Conservation (phyloP, 2,797 vertebrate species). For the Rachycentron canadum region DNA sequence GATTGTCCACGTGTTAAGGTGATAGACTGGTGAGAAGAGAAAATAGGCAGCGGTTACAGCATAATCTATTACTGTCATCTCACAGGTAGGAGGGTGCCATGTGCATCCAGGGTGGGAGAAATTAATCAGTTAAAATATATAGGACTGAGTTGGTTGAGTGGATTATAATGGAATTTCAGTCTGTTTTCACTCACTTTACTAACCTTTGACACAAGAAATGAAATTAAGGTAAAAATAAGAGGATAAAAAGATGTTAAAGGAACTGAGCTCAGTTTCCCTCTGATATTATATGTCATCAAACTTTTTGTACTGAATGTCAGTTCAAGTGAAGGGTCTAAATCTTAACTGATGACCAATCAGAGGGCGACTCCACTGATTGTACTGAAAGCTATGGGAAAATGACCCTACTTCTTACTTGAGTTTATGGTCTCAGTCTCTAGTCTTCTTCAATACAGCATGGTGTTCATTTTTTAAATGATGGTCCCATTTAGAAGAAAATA, state of each 20-base stretch:
- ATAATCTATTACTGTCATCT: slow-evolving; percentile 30
- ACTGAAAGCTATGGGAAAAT: too few species aligned
- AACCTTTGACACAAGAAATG: neutral
- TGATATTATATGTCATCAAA: too few species aligned
- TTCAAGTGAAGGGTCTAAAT: too few species aligned
- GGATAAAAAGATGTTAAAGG: neutral
- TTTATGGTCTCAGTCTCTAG: too few species aligned
- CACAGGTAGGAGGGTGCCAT: slow-evolving; percentile 1
- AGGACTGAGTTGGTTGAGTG: neutral
- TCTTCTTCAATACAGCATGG: too few species aligned
- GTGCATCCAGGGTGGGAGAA: slow-evolving; percentile 6
- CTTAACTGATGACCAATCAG: too few species aligned
- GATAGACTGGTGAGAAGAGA: slow-evolving; percentile 41
- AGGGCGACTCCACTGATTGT: too few species aligned
- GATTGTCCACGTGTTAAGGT: slow-evolving; percentile 37
- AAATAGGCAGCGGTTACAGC: slow-evolving; percentile 28
- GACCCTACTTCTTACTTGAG: too few species aligned
- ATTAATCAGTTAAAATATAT: slow-evolving; percentile 1
- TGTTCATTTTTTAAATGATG: too few species aligned
- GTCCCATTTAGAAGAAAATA: too few species aligned
- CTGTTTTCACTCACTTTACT: slow-evolving; percentile 5
- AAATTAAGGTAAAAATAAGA: neutral
- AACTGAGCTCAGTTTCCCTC: too few species aligned
- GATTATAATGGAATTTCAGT: neutral
- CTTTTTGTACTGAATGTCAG: too few species aligned